Percentiles rank a stretch among this genome's conserved stretches.
Evolutionary conservation across 2,797 vertebrate species (phyloP).

Genomic region (Martes flavigula): DNA sequence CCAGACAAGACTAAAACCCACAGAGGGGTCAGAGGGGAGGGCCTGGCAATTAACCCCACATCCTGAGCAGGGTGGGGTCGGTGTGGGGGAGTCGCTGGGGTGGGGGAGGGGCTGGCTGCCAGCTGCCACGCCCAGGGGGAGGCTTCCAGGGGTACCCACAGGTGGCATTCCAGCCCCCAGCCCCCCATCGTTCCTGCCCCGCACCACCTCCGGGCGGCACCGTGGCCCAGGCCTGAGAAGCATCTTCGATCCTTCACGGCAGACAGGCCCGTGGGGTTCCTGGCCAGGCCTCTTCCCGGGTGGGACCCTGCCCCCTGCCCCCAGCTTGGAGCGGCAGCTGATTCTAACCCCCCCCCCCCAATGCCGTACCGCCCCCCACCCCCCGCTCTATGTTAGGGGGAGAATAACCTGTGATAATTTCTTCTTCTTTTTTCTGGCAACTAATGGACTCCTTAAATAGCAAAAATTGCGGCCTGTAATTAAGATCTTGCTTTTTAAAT

Average conservation of each 20-base stretch:
- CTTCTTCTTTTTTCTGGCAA: constrained; percentile 86
- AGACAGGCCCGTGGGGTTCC: constrained; percentile 24
- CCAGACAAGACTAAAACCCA: constrained; percentile 86
- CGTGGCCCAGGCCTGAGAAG: background rate
- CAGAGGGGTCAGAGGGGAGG: constrained; percentile 86
- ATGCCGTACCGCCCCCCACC: background rate
- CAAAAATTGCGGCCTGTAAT: constrained; percentile 90
- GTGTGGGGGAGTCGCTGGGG: constrained; percentile 56
- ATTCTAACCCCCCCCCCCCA: background rate
- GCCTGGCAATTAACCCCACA: constrained; percentile 86
- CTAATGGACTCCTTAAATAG: constrained; percentile 90
- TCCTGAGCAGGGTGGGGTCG: constrained; percentile 77
- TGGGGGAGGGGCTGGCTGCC: constrained; percentile 54
- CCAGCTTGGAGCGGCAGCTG: constrained; percentile 74
- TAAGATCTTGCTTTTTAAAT: constrained; percentile 91
- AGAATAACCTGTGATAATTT: constrained; percentile 86
- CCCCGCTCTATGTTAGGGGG: constrained; percentile 77
- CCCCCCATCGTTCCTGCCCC: too few relatives aligned
- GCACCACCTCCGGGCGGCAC: fast-evolving
- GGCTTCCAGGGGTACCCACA: constrained; percentile 54
- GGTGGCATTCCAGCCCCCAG: constrained; percentile 53
- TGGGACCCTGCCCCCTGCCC: constrained; percentile 69
- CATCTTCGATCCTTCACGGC: background rate
- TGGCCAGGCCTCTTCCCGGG: constrained; percentile 44
- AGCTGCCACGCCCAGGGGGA: constrained; percentile 27